These are phyloP conservation scores for Argya squamiceps DNA, from an alignment of 2,797 vertebrate genomes.

Conservation along the genomic window DNA sequence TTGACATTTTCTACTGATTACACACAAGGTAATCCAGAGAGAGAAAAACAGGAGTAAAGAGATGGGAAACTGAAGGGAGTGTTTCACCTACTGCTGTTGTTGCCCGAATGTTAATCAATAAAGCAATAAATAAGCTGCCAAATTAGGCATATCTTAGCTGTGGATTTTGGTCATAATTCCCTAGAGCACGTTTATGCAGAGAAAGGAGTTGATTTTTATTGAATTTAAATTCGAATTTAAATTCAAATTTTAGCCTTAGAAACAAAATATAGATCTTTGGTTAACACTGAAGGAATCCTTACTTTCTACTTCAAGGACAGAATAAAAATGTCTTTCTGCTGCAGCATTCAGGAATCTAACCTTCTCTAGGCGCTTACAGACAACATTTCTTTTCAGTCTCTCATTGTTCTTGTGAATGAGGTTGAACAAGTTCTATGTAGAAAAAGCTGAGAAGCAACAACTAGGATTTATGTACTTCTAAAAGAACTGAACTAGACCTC, in stretches of 20 bases:
- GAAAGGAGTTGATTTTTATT: slow-evolving; percentile 55
- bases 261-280: not conserved
- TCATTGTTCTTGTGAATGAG: not conserved
- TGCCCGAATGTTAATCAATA: slow-evolving; percentile 66
- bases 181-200: not conserved
- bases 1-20: slow-evolving; percentile 26
- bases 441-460: not conserved
- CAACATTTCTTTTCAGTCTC: not conserved
- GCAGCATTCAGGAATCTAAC: not conserved
- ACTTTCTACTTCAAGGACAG: not conserved
- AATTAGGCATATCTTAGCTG: slow-evolving; percentile 22
- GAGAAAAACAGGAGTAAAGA: slow-evolving; percentile 12
- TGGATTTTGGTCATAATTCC: slow-evolving; percentile 52
- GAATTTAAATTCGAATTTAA: slow-evolving; percentile 59
- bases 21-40: not conserved
- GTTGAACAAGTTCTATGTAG: not conserved
- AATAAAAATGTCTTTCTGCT: not conserved
- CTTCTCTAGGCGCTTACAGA: not conserved
- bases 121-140: slow-evolving; percentile 61
- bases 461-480: not conserved
- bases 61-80: not conserved
- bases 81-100: not conserved
- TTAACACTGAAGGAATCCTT: not conserved
- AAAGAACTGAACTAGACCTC: not conserved
- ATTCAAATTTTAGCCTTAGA: slow-evolving; percentile 48